Evolutionary conservation across 2,888 invertebrate genomes (phyloP).

Genomic region (Cosmia trapezina): DNA sequence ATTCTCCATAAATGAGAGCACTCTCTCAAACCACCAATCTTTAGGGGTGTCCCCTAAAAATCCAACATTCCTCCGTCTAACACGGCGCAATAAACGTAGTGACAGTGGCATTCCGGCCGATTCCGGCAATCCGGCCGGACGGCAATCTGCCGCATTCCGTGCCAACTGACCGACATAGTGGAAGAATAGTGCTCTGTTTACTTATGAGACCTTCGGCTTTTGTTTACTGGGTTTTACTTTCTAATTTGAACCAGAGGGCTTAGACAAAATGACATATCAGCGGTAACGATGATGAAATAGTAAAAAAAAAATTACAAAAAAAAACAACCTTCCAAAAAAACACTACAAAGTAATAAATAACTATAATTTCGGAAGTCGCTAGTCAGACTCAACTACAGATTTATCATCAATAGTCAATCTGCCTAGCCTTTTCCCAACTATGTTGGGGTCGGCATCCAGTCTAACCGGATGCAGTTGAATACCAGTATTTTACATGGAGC

Average conservation of each 20-base stretch:
- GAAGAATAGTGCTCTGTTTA: constrained; percentile 58
- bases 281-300: too few species aligned
- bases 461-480: too few species aligned
- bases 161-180: constrained; percentile 64
- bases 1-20: constrained; percentile 41
- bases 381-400: too few species aligned
- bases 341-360: too few species aligned
- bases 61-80: constrained; percentile 82
- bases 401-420: too few species aligned
- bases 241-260: neutral
- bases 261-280: neutral
- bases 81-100: constrained; percentile 88
- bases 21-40: constrained; percentile 57
- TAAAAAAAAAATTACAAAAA: too few species aligned
- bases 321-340: too few species aligned
- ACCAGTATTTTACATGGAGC: too few species aligned
- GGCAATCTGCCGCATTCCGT: constrained; percentile 86
- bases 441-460: too few species aligned
- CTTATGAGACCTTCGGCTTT: constrained; percentile 49
- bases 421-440: too few species aligned
- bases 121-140: constrained; percentile 81
- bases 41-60: constrained; percentile 73
- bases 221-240: constrained; percentile 34
- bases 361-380: too few species aligned
- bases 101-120: constrained; percentile 85